phyloP scores from a whole-genome alignment of 2,113 vertebrate species.

The Boulengeromyrus knoepffleri region DNA sequence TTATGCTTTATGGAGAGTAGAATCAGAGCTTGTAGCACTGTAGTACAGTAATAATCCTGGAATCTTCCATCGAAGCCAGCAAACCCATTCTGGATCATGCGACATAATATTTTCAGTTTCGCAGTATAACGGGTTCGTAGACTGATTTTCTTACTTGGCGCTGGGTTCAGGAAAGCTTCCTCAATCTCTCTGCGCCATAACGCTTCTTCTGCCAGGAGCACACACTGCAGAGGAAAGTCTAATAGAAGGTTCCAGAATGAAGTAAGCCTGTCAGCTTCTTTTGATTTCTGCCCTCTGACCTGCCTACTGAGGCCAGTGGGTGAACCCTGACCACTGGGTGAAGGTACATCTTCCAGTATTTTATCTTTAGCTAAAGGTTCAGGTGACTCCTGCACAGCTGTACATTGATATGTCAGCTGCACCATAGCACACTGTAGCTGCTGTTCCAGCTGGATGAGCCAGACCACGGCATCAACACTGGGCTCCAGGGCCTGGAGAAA shows the following conservation, averaged over 20 bases:
- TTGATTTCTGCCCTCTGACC: neutral
- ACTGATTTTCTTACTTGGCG: conserved; percentile 24
- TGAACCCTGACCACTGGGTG: neutral
- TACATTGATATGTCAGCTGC: conserved; percentile 49
- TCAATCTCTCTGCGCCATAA: conserved; percentile 54
- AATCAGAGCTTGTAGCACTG: conserved; percentile 46
- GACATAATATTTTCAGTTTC: conserved; percentile 45
- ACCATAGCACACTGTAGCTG: conserved; percentile 51
- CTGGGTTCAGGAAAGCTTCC: conserved; percentile 37
- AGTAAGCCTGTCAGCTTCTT: neutral
- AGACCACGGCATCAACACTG: conserved; percentile 46
- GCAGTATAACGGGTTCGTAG: conserved; percentile 34
- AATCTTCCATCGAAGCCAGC: conserved; percentile 11
- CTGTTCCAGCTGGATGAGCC: conserved; percentile 64
- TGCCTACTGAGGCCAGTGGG: neutral
- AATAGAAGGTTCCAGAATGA: conserved; percentile 43
- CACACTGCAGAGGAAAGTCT: conserved; percentile 67
- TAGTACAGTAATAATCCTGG: conserved; percentile 31
- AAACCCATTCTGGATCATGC: conserved; percentile 27
- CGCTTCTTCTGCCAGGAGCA: conserved; percentile 68
- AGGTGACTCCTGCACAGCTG: conserved; percentile 30
- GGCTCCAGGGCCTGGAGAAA: conserved; percentile 52
- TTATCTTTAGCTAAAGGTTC: neutral
- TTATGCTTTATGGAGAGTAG: conserved; percentile 58
- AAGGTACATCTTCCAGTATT: neutral